phyloP scores from a whole-genome alignment of 2,797 vertebrate species.

The Champsocephalus esox region DNA sequence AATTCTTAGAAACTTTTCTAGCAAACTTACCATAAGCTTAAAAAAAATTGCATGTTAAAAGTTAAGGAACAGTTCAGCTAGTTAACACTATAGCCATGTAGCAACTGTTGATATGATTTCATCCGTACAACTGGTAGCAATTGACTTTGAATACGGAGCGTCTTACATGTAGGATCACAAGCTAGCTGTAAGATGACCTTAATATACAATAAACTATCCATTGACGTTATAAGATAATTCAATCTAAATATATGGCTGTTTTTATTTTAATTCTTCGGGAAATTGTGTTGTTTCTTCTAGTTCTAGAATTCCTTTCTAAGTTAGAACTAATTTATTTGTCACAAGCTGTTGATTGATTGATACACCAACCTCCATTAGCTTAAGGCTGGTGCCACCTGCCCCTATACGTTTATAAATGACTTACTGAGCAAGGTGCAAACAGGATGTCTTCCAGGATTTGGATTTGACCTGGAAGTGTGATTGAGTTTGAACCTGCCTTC shows the following conservation, averaged over 20 bases:
- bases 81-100: neutral
- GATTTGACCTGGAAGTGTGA: conserved; percentile 16
- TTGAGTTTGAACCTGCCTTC: conserved; percentile 8
- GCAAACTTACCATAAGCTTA: neutral
- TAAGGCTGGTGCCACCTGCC: neutral
- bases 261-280: neutral
- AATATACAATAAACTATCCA: neutral
- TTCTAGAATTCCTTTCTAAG: neutral
- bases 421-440: neutral
- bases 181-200: neutral
- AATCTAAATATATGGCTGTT: neutral
- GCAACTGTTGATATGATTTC: neutral
- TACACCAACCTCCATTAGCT: neutral
- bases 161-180: neutral
- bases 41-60: neutral
- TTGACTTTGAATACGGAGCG: neutral
- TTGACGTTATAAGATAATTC: neutral
- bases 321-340: neutral
- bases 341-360: neutral
- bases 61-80: neutral
- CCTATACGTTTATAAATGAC: neutral
- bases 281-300: neutral
- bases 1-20: neutral
- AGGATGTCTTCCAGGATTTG: neutral
- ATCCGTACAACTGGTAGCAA: neutral